Conservation (phyloP, 2,797 vertebrate species). For the Eulemur mongoz region DNA sequence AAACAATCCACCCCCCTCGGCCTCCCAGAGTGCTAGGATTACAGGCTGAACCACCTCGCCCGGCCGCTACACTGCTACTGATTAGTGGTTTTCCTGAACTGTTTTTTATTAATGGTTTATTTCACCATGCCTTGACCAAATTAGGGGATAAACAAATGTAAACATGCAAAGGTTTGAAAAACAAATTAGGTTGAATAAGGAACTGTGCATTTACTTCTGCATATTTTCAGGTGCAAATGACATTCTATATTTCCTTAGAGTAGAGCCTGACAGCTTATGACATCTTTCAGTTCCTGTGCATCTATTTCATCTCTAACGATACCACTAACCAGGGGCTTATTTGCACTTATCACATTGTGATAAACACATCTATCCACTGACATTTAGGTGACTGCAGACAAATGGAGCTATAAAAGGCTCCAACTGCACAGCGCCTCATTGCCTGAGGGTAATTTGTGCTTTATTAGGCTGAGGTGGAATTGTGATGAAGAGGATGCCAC, state of each 20-base stretch:
- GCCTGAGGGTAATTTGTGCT: slow-evolving; percentile 34
- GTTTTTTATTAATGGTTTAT: not conserved
- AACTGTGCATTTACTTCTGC: not conserved
- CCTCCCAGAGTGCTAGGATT: too few species aligned
- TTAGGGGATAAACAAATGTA: not conserved
- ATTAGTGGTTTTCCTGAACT: not conserved
- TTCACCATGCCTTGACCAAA: not conserved
- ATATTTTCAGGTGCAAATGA: slow-evolving; percentile 19
- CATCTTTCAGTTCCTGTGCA: not conserved
- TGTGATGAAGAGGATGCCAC: slow-evolving; percentile 23
- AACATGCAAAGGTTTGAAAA: slow-evolving; percentile 36
- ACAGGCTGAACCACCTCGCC: too few species aligned
- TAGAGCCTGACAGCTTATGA: not conserved
- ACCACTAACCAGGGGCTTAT: not conserved
- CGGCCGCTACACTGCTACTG: not conserved
- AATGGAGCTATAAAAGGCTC: slow-evolving; percentile 24
- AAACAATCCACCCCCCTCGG: too few species aligned
- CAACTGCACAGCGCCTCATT: not conserved
- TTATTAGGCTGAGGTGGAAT: not conserved
- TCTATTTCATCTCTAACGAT: slow-evolving; percentile 21
- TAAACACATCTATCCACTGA: slow-evolving; percentile 42
- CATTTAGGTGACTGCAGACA: slow-evolving; percentile 51
- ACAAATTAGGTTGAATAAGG: slow-evolving; percentile 5
- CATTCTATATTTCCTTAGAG: not conserved
- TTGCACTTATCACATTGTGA: slow-evolving; percentile 32